Percentiles rank a stretch among this genome's conserved stretches.
phyloP scores from a whole-genome alignment of 2,888 invertebrate genomes.

The Sminthurides aquaticus region DNA sequence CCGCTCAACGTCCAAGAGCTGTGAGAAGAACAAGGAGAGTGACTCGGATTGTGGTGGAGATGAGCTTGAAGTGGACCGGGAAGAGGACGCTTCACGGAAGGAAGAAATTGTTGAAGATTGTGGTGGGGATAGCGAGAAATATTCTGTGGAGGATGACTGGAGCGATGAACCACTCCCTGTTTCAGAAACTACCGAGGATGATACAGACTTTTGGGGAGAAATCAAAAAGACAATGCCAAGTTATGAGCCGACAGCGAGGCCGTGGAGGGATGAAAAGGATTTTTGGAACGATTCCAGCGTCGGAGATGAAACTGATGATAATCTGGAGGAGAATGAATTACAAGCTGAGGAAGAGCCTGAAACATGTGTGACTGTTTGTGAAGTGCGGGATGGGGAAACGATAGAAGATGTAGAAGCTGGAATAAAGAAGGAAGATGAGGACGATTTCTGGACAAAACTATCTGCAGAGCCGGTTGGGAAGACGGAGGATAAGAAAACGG shows the following conservation, averaged over 20 bases:
- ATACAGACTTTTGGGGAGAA: slow-evolving; percentile 42
- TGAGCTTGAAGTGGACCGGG: slow-evolving; percentile 13
- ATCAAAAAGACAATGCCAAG: slow-evolving; percentile 22
- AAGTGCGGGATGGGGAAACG: not conserved
- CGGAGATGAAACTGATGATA: not conserved
- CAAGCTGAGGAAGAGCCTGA: slow-evolving; percentile 1
- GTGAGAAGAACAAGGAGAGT: slow-evolving; percentile 17
- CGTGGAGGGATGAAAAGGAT: slow-evolving; percentile 8
- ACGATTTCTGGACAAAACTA: slow-evolving; percentile 9
- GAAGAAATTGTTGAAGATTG: not conserved
- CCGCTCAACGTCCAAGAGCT: slow-evolving; percentile 34
- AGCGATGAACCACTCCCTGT: not conserved
- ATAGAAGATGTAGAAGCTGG: slow-evolving; percentile 11
- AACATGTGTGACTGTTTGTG: slow-evolving; percentile 7
- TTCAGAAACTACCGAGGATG: slow-evolving; percentile 16
- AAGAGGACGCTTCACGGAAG: slow-evolving; percentile 4
- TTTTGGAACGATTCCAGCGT: not conserved
- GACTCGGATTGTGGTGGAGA: slow-evolving; percentile 18
- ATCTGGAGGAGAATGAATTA: slow-evolving; percentile 4
- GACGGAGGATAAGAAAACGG: not conserved
- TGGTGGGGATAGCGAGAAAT: not conserved
- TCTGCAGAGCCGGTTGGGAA: not conserved
- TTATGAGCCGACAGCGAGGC: not conserved
- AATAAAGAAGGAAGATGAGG: slow-evolving; percentile 6
- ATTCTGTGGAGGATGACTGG: not conserved